These are phyloP conservation scores for Bombyx mandarina DNA, from an alignment of 1,140 invertebrate genomes.

Conservation along the genomic window DNA sequence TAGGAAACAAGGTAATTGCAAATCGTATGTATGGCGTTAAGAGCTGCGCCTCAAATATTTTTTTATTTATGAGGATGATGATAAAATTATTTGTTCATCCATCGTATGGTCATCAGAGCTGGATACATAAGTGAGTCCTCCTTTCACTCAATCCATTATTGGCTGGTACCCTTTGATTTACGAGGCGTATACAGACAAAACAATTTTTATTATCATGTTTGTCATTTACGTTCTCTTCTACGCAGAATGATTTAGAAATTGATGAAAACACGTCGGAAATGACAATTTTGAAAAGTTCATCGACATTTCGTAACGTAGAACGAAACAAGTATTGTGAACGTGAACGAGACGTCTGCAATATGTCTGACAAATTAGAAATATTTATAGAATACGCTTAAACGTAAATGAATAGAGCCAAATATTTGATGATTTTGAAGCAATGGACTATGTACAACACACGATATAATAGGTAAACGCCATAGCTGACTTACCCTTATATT, in stretches of 20 bases:
- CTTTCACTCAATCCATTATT: no score
- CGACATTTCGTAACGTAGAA: conserved; percentile 30
- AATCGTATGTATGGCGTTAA: no score
- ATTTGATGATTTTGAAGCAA: conserved; percentile 41
- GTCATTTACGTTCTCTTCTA: conserved; percentile 14
- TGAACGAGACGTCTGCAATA: conserved; percentile 66
- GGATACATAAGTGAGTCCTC: no score
- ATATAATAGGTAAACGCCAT: conserved; percentile 39
- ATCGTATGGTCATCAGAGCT: no score
- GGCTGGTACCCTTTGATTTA: no score
- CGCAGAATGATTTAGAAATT: conserved; percentile 16
- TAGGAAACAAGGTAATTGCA: no score
- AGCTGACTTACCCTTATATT: conserved; percentile 22
- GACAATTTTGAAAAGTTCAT: conserved; percentile 20
- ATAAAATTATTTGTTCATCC: no score
- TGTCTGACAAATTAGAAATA: conserved; percentile 70
- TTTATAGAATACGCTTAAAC: conserved; percentile 60
- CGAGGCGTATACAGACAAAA: neutral
- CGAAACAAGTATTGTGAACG: conserved; percentile 42
- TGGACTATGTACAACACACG: conserved; percentile 54
- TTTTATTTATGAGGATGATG: no score
- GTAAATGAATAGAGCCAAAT: conserved; percentile 38
- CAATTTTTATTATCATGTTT: neutral
- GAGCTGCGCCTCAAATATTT: no score
- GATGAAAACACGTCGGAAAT: no score